Base-by-base conservation (phyloP, 2,113 vertebrate genomes). In the Aramus guarauna region DNA sequence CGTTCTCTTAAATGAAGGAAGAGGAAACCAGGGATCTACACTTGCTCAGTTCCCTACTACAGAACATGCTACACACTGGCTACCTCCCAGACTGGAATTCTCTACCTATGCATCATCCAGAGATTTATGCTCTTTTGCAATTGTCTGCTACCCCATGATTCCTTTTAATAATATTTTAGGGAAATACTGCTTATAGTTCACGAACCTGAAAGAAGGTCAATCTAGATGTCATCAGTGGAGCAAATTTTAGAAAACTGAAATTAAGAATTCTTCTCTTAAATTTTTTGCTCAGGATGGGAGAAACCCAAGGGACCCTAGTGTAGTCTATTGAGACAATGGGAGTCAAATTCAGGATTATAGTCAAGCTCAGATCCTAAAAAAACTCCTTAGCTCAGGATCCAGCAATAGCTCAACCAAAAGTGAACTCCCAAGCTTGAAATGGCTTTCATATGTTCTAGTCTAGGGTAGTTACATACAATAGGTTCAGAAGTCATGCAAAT, bases 271-370 rank as follows among this genome's bases (percentile, higher is more conserved):
- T 71, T 88, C 21, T 36, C 19, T 62, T 60, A 24, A 84, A 74
- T 55, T 67, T 68, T 37, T 55, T 68, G 39, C 22, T 47, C 16
- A 63, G 14, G 36, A 58, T 39, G 37, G 26, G 20, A 92, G 58
- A 89, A 92, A 85, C 2, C 36, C 27, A 75, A 45, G 37, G 12
- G 24, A 52, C 4, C 3, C 14, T 63, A 22, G 13, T 19, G 36
- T 30, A 55, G 36, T 43, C 12, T 24, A n/a, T 0, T 69, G 60
- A 80, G 23, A 45, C 9, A 74, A n/a, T 0, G 0, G 32, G 32
- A 85, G 41, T 69, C 12, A 63, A 80, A 74, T 74, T 68, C 34
- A 53, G 64, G 37, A 5, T 41, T 59, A 55, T 0, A 73, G n/a
- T 41, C 52, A 73, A 55, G 15, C 12, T 8, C 30, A 84, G n/a